Evolutionary conservation across 2,113 vertebrate genomes (phyloP), one percentile per base, ranked within the genome.

Genomic region (Semicossyphus pulcher): DNA sequence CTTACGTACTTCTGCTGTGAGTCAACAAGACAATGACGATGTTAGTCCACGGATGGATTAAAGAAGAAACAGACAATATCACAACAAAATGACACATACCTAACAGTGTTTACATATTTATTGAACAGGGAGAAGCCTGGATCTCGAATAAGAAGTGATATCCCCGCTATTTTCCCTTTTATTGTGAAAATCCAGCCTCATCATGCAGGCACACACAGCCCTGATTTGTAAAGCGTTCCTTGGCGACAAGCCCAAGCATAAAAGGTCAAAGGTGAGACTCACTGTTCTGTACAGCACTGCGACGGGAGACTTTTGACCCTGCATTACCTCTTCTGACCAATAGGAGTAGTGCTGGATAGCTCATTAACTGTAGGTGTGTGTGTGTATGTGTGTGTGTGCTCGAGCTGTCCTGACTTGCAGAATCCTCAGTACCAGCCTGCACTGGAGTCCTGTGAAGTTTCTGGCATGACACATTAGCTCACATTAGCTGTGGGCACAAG

Each of bases 371-470:
- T 64, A 42, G 52, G 54, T 65, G 67, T 58, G 42, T 39, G 28
- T 63, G 14, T 45, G 41, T 60, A 26, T 47, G 41, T 68, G 56
- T 67, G 80, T 60, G 52, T 57, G 36, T 41, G 61, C 44, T 8
- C 42, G 74, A 84, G 77, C 73, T 89, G 81, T 78, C 84, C 61
- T 67, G 86, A 86, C 87, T 82, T 91, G 90, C 73, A 86, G 54
- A 86, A 76, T 68, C 91, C 81, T 85, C 78, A 74, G 72, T 76
- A 81, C 65, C 79, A 82, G 77, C 51, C 68, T 86, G 76, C 69
- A 23, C 73, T 49, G 58, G 47, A 69, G 64, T 81, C 68, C 54
- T 76, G 71, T 85, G 72, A 87, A 90, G 58, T 62, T 84, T 78
- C 67, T 81, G 67, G 59, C 72, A 78, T 78, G 71, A 79, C 78